Base-by-base conservation (phyloP, 2,888 invertebrate genomes). In the Eubasilissa splendida region DNA sequence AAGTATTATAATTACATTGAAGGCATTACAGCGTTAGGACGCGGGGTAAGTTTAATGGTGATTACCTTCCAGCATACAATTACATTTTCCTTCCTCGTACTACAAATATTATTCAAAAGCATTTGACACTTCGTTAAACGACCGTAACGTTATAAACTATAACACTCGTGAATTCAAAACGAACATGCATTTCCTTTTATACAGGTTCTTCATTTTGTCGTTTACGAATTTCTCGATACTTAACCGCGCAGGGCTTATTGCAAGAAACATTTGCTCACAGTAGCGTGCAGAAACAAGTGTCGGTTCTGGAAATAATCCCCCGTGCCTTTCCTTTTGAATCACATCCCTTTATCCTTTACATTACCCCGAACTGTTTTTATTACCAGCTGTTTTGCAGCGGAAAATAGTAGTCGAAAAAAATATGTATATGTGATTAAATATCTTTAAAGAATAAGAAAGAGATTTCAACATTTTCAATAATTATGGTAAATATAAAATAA, bases 1-100 rank as follows among this genome's bases (percentile, higher is more conserved):
- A 14, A 50, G 14, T 42, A 58, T 58, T 58, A 58, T 58, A 52
- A 68, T 68, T 52, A 68, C 14, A n/a, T 2, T 9, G 52, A 50
- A 68, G 68, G 50, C 52, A 68, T 68, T 4, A 52, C 50, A 33
- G 50, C 14, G 50, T 14, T 10, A 14, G 33, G 7, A 3, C 11
- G 58, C n/a, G 9, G 58, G 52, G 50, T 33, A n/a, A 22, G 14
- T 68, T 68, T 68, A 68, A 68, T 68, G 12, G 9, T 52, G 68
- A 68, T 68, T 42, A 68, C 68, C 68, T 50, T 52, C 10, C 68
- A 14, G 14, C 68, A 14, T 8, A 52, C 50, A 52, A 68, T 42
- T n/a, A 63, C 33, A 63, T 63, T 63, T 33, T 33, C 33, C 63
- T 12, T 63, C 33, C 31, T 10, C 22, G 22, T 63, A 11, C 33